These are phyloP conservation scores for Macropus fuliginosus DNA, from an alignment of 2,797 vertebrate genomes.

Conservation along the genomic window DNA sequence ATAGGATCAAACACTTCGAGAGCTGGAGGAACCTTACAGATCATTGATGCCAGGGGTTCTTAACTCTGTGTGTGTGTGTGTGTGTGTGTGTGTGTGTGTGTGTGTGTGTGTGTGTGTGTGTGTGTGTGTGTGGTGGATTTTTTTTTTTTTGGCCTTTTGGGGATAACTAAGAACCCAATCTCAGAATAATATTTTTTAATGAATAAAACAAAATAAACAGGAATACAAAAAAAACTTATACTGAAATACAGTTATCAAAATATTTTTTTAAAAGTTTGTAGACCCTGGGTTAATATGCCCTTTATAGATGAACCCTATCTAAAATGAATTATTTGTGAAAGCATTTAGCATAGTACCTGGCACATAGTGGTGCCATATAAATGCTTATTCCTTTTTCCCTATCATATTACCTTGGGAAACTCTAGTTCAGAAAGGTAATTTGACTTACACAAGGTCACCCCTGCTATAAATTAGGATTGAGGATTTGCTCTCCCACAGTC, in stretches of 20 bases:
- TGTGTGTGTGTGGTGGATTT: not conserved
- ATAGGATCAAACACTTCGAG: not conserved
- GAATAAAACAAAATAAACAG: not conserved
- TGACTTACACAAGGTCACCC: not conserved
- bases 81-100: not conserved
- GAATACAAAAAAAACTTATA: not conserved
- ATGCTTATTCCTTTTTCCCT: not conserved
- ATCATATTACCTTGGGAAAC: not conserved
- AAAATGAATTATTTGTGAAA: not conserved
- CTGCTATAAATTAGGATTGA: not conserved
- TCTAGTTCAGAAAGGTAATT: not conserved
- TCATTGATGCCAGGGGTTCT: not conserved
- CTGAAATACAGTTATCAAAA: not conserved
- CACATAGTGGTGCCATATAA: not conserved
- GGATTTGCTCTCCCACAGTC: not conserved
- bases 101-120: not conserved
- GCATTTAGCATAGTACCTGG: not conserved
- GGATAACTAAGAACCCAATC: not conserved
- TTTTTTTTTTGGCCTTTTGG: not conserved
- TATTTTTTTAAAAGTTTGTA: not conserved
- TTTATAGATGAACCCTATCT: not conserved
- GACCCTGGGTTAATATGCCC: not conserved
- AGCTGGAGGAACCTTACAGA: not conserved
- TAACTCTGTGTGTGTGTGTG: not conserved
- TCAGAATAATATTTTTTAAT: not conserved